phyloP scores from a whole-genome alignment of 2,797 vertebrate species.

The Amniataba percoides region DNA sequence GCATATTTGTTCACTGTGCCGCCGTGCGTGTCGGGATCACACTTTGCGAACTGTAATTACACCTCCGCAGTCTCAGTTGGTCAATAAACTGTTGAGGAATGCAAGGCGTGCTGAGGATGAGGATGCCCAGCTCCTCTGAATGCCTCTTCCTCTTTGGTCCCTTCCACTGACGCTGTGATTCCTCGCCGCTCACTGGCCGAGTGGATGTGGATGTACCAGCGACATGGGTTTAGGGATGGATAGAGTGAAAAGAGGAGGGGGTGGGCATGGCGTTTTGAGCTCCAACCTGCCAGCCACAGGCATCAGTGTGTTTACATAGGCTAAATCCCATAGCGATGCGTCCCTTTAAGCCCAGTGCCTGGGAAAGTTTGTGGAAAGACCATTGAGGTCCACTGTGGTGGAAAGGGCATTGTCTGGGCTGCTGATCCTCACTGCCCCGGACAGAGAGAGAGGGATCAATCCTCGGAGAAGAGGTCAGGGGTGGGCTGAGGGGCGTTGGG shows the following conservation, averaged over 20 bases:
- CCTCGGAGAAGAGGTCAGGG: conserved; percentile 70
- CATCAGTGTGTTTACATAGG: conserved; percentile 79
- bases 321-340: conserved; percentile 80
- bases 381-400: conserved; percentile 85
- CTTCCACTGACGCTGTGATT: conserved; percentile 22
- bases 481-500: conserved; percentile 55
- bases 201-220: conserved; percentile 35
- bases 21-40: not conserved
- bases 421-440: conserved; percentile 77
- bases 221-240: conserved; percentile 28
- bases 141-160: conserved; percentile 48
- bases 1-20: conserved; percentile 11
- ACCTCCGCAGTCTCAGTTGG: conserved; percentile 6
- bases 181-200: conserved; percentile 23
- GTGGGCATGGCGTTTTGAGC: conserved; percentile 41
- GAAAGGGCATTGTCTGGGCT: conserved; percentile 84
- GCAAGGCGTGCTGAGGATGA: conserved; percentile 26
- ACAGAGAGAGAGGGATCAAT: conserved; percentile 78
- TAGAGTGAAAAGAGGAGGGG: not conserved
- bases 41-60: conserved; percentile 28
- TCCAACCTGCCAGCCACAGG: conserved; percentile 64
- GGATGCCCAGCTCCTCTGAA: conserved; percentile 37
- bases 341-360: conserved; percentile 84
- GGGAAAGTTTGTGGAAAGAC: conserved; percentile 87
- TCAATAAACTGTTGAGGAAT: conserved; percentile 21